Evolutionary conservation across 2,888 invertebrate species (phyloP), one percentile per base, ranked within the genome.

Genomic region (Drosophila limbata): DNA sequence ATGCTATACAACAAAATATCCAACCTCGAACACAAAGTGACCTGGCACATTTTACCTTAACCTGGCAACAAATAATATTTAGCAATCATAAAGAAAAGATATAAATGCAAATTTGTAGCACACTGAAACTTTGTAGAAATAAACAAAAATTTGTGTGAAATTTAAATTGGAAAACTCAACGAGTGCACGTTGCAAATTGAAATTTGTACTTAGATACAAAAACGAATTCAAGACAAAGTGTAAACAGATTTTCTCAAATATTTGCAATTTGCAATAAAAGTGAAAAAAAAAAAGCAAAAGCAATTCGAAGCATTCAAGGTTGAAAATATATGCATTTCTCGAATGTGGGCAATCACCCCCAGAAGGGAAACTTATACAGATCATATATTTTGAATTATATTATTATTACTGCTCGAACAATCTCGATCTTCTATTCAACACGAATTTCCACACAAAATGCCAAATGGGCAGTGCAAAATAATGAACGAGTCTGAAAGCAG

Each of bases 331-430:
- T 88, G 83, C 83, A 84, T 48, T 77, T 71, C 52, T 45, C 40
- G 17, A 67, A 68, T 72, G 73, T 69, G 84, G 86, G 71, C 81
- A 86, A 76, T 61, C 63, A 83, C 84, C 81, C 69, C 51, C 15
- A 37, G 39, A 15, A 39, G 52, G 15, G 6, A 15, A 37, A 39
- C 39, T n/a, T 4, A 50, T 37, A 48, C 35, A 48, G 35, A 57
- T 9, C 40, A 61, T 19, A 52, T 42, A 42, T 44, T 28, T 28
- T 28, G 0, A 28, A 61, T 53, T 62, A 52, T 60, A 33, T 44
- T 48, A 61, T 44, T 48, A 61, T 19, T 50, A 48, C 61, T 56
- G 37, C 47, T 21, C 19, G 15, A 35, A 21, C 62, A 64, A 77
- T 61, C 61, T 63, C 76, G 50, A 64, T 73, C 56, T 61, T 67